These are phyloP conservation scores for Lineus longissimus DNA, from an alignment of 1,140 invertebrate genomes.

Conservation along the genomic window DNA sequence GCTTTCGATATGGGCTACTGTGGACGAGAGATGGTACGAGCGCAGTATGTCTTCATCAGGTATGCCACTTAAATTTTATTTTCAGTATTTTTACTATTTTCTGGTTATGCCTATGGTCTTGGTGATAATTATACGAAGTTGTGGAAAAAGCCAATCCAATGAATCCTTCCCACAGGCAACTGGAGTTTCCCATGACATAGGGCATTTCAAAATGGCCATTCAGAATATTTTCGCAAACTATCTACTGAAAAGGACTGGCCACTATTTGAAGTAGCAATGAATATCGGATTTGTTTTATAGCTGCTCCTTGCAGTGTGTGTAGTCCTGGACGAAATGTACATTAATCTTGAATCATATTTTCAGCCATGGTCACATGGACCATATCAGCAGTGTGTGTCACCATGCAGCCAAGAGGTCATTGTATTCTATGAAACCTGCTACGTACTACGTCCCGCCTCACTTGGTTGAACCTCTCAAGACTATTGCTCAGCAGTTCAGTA, in stretches of 20 bases:
- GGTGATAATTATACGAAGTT: too few species aligned
- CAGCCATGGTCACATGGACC: slow-evolving; percentile 45
- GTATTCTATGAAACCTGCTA: slow-evolving; percentile 22
- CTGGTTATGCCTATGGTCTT: too few species aligned
- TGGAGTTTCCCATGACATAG: too few species aligned
- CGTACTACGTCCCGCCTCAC: slow-evolving; percentile 30
- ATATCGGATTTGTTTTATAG: too few species aligned
- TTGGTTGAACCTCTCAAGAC: slow-evolving; percentile 23
- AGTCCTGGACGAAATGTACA: slow-evolving; percentile 37
- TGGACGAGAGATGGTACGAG: neutral
- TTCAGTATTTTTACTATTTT: too few species aligned
- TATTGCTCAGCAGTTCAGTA: neutral
- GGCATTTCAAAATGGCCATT: too few species aligned
- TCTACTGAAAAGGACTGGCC: too few species aligned
- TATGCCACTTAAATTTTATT: neutral
- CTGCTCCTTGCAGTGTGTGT: slow-evolving; percentile 5
- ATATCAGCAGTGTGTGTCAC: slow-evolving; percentile 32
- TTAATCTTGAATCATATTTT: slow-evolving; percentile 18
- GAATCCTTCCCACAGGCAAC: too few species aligned
- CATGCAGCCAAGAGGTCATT: slow-evolving; percentile 33
- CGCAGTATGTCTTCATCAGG: neutral
- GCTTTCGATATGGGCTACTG: neutral
- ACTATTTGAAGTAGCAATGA: too few species aligned
- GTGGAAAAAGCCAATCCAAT: too few species aligned
- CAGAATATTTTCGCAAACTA: too few species aligned